These are phyloP conservation scores for Pardosa pseudoannulata DNA, from an alignment of 2,888 invertebrate species.

Conservation along the genomic window DNA sequence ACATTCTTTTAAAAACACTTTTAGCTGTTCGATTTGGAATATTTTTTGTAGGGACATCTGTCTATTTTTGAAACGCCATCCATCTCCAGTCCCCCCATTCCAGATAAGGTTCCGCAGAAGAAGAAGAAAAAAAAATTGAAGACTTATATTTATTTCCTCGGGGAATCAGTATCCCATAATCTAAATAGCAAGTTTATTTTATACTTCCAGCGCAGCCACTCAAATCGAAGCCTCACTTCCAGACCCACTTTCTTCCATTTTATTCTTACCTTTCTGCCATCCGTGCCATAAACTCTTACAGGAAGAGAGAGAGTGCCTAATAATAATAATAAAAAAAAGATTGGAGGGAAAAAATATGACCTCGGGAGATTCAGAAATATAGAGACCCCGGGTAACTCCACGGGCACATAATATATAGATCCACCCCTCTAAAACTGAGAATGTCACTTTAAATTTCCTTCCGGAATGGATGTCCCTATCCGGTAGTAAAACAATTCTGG, in stretches of 20 bases:
- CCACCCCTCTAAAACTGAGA: background rate
- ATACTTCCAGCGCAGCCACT: background rate
- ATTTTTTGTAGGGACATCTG: too few species aligned
- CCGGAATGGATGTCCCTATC: background rate
- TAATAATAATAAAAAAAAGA: background rate
- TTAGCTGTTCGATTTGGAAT: too few species aligned
- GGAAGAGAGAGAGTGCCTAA: too few species aligned
- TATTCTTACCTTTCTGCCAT: background rate
- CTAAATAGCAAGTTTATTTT: background rate
- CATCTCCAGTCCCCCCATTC: too few species aligned
- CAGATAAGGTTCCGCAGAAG: background rate
- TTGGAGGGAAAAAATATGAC: constrained; percentile 3
- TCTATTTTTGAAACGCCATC: too few species aligned
- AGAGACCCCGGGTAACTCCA: background rate
- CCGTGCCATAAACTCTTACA: background rate
- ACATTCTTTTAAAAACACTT: too few species aligned
- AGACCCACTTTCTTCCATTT: background rate
- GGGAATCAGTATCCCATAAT: background rate
- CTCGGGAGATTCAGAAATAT: background rate
- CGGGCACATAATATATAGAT: constrained; percentile 10
- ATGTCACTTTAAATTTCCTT: constrained; percentile 42
- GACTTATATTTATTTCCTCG: background rate
- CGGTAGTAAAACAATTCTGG: background rate
- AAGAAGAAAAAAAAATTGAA: background rate
- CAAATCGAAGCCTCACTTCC: background rate